phyloP scores from a whole-genome alignment of 2,113 vertebrate genomes.

The Poeciliopsis turrubarensis region DNA sequence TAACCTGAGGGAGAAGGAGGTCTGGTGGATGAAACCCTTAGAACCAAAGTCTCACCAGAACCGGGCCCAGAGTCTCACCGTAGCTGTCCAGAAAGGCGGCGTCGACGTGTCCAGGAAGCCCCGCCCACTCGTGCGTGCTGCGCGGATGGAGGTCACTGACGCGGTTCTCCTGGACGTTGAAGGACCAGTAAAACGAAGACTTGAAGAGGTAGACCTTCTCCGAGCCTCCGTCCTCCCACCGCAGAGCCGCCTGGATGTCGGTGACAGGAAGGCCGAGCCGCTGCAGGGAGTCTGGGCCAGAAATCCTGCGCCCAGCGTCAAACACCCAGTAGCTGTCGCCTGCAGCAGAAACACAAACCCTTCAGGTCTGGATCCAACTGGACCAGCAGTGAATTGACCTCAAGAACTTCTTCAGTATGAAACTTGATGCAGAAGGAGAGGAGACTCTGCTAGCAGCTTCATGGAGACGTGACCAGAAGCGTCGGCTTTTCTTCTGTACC shows the following conservation, averaged over 20 bases:
- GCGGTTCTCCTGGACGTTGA: constrained; percentile 74
- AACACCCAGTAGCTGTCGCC: constrained; percentile 89
- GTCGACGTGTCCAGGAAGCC: constrained; percentile 81
- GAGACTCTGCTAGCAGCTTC: no score
- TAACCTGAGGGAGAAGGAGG: constrained; percentile 77
- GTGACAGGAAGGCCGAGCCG: constrained; percentile 82
- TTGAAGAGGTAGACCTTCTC: constrained; percentile 86
- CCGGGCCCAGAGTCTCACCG: constrained; percentile 70
- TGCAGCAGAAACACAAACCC: constrained; percentile 35
- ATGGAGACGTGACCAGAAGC: not conserved
- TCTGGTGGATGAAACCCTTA: not conserved
- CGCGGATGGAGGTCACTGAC: constrained; percentile 81
- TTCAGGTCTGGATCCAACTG: no score
- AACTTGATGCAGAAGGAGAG: not conserved
- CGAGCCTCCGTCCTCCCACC: constrained; percentile 82
- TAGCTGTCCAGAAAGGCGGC: constrained; percentile 85
- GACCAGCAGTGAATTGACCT: no score
- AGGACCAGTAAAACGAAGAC: constrained; percentile 85
- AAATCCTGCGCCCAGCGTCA: constrained; percentile 83
- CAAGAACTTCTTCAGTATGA: no score
- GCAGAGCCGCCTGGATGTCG: constrained; percentile 84
- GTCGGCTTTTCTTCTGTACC: constrained; percentile 65
- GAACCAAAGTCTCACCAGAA: not conserved
- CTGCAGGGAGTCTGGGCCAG: constrained; percentile 79
- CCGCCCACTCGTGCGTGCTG: constrained; percentile 81